Evolutionary conservation across 2,888 invertebrate species (phyloP).

Genomic region (Rotaria socialis): DNA sequence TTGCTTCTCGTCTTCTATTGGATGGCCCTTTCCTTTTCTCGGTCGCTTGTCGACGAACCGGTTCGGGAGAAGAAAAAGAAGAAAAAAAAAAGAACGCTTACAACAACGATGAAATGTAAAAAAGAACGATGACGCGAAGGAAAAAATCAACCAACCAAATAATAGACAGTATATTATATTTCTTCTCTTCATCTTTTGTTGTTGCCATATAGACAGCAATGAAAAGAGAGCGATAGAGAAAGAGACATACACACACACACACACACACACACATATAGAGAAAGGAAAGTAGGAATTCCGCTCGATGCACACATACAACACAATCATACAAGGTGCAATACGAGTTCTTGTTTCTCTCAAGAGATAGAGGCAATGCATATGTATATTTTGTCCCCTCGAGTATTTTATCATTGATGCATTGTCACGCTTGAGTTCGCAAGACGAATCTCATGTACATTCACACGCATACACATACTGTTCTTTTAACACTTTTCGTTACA

Average conservation of each 20-base stretch:
- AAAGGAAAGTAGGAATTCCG: conserved; percentile 10
- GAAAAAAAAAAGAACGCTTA: background rate
- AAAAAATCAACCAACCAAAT: conserved; percentile 19
- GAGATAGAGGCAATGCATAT: background rate
- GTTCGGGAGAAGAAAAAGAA: background rate
- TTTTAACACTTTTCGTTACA: background rate
- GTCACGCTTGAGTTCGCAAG: conserved; percentile 23
- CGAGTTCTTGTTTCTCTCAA: background rate
- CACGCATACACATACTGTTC: background rate
- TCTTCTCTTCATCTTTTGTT: conserved; percentile 15
- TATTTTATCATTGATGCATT: background rate
- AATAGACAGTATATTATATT: conserved; percentile 4
- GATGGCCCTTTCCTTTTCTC: background rate
- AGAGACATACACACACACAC: background rate
- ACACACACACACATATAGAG: background rate
- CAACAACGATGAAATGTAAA: background rate
- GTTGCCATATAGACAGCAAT: conserved; percentile 6
- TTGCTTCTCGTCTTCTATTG: background rate
- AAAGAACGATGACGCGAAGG: background rate
- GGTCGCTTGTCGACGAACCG: conserved; percentile 19
- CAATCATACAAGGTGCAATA: conserved; percentile 18
- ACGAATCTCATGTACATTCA: background rate
- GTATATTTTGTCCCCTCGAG: background rate
- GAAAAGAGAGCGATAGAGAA: background rate
- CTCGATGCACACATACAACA: conserved; percentile 14